A percentile compares a stretch with the other conserved stretches of the same genome.
These are phyloP conservation scores for Zoanthus solanderi DNA, from an alignment of 92 coral and sea anemone genomes.

Conservation along the genomic window DNA sequence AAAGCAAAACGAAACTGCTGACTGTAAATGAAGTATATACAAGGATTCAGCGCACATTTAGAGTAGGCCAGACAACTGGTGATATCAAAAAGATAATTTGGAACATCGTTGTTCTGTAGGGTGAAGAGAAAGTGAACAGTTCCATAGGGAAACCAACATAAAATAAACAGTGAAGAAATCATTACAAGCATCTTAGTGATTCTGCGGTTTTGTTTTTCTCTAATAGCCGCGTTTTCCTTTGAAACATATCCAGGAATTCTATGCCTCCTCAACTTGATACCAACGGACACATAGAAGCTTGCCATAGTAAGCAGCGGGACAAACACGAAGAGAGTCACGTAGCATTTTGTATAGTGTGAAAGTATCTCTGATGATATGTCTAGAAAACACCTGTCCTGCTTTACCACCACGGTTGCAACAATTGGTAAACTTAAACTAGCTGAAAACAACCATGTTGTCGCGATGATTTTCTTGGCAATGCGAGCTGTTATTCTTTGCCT, in stretches of 20 bases:
- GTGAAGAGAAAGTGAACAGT: background rate
- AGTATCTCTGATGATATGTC: background rate
- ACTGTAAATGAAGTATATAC: background rate
- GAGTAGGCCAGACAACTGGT: slow-evolving; percentile 15
- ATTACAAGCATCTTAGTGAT: background rate
- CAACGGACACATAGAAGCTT: background rate
- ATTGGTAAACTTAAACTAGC: background rate
- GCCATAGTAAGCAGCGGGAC: background rate
- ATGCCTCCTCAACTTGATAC: background rate
- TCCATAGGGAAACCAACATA: slow-evolving; percentile 15
- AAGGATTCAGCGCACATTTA: slow-evolving; percentile 3
- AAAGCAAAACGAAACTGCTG: slow-evolving; percentile 20
- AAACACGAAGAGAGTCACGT: background rate
- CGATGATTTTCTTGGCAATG: background rate
- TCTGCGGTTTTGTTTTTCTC: slow-evolving; percentile 8
- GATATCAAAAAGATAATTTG: slow-evolving; percentile 16
- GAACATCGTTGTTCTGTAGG: background rate
- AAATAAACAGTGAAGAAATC: background rate
- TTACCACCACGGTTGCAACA: background rate
- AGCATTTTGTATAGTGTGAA: background rate
- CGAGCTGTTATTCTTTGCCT: background rate
- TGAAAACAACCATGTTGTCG: background rate
- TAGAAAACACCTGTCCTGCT: background rate
- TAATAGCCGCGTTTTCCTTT: background rate
- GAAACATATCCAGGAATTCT: slow-evolving; percentile 24